Base-by-base conservation (phyloP, 2,888 invertebrate species). In the Glyphotaelius pellucidus region DNA sequence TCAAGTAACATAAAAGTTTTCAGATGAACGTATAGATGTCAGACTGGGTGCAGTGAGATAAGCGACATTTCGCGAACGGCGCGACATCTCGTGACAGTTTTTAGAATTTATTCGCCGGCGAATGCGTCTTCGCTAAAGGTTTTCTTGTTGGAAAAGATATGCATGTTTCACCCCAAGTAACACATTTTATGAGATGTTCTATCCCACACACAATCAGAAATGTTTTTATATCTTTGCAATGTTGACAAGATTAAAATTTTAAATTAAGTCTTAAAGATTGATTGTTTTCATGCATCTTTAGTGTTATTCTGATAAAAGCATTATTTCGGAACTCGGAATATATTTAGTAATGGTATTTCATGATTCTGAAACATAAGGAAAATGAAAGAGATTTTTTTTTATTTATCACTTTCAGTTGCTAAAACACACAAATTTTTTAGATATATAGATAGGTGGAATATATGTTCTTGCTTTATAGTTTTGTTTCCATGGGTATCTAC, bases 81-180 rank as follows among this genome's bases (percentile, higher is more conserved):
- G 67, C 67, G 67, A n/a, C 67, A 67, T 67, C 67, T 67, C n/a
- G 67, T 67, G 67, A 67, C 67, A 67, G 67, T 67, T 67, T 67
- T 67, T 25, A 25, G 25, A 67, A 67, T 25, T 67, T 67, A 67
- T 67, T 67, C n/a, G 67, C 7, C 5, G 67, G 25, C 25, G 67
- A 67, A 67, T 67, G 67, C 67, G 67, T 67, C 67, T 67, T 9
- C 67, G 67, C 67, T 67, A 67, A 67, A 67, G 7, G 9, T 67
- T 25, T 67, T 67, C 67, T 67, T 2, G 25, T 67, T 67, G 25
- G 7, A 67, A 9, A 25, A 67, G 67, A 25, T 5, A 9, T 7
- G 25, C 25, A 67, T 4, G 15, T 25, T 67, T 67, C 25, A 67
- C 19, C 67, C 67, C 67, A 7, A 5, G 25, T 67, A 67, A 67